Percentiles rank a stretch among this genome's conserved stretches.
Evolutionary conservation across 2,797 vertebrate genomes (phyloP).

Genomic region (Phataginus tricuspis): DNA sequence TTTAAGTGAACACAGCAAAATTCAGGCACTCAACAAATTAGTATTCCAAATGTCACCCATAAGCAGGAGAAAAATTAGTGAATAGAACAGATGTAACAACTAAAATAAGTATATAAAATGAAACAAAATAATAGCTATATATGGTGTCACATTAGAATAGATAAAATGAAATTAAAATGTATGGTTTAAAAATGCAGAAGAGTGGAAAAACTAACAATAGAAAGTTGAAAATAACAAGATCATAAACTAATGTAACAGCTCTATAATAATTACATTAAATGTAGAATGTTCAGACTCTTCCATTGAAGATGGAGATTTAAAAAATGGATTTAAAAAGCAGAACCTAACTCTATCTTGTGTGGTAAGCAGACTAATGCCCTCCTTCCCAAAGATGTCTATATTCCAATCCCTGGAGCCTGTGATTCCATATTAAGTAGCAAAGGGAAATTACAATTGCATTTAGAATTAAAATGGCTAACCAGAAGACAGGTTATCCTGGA

Average conservation of each 20-base stretch:
- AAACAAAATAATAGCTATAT: background rate
- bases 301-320: background rate
- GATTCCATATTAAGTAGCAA: background rate
- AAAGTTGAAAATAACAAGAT: background rate
- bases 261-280: background rate
- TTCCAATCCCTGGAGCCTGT: background rate
- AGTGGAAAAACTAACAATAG: background rate
- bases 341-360: background rate
- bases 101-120: background rate
- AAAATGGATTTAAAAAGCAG: background rate
- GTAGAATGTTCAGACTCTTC: background rate
- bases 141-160: background rate
- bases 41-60: background rate
- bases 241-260: background rate
- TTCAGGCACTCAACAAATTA: background rate
- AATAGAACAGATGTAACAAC: background rate
- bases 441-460: background rate
- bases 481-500: background rate
- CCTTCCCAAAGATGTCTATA: background rate
- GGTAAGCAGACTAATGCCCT: background rate
- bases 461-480: background rate
- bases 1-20: background rate
- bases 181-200: background rate
- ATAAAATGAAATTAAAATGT: slow-evolving; percentile 14
- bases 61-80: background rate